Base-by-base conservation (phyloP, 2,888 invertebrate species). In the Agonopterix arenella region DNA sequence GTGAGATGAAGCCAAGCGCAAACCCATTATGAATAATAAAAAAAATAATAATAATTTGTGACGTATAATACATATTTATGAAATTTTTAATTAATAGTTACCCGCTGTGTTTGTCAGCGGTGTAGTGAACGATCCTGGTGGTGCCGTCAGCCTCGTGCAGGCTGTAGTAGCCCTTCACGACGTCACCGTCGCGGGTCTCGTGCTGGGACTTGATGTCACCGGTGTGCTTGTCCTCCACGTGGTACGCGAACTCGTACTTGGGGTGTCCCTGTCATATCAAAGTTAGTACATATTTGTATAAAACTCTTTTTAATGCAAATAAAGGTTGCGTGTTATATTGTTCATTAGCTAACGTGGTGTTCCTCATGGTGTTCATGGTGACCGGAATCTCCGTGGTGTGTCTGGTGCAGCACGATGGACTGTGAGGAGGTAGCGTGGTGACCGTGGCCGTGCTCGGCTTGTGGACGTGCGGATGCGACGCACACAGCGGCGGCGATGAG, bases 151-250 rank as follows among this genome's bases (percentile, higher is more conserved):
- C 82, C 60, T 91, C 90, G 58, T 90, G 89, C 48, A 91, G 76
- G 55, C 85, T 88, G 76, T 92, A 92, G 57, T 90, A 89, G 42
- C 92, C 92, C 66, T 90, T 84, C 50, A 80, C 43, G 11, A 11
- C 85, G 61, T 92, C 90, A 4, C 92, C 92, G 68, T 90, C 86
- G 42, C 86, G 81, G 56, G 75, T 74, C 69, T 91, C 91, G 40
- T 84, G 76, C 64, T 91, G 91, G 54, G 80, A 78, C 70, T 91
- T 91, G 66, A 89, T 81, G 73, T 91, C 91, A n/a, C 90, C 90
- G 11, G 90, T 90, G 58, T 90, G 89, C 1, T 81, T 83, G 57
- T 91, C 91, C 55, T 86, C 80, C 37, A 49, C 82, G 73, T 57
- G 81, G 45, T 49, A 49, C 42, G 28, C 45, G 42, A 55, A 58